phyloP scores from a whole-genome alignment of 2,888 invertebrate species.

The Epistrophe grossulariae region DNA sequence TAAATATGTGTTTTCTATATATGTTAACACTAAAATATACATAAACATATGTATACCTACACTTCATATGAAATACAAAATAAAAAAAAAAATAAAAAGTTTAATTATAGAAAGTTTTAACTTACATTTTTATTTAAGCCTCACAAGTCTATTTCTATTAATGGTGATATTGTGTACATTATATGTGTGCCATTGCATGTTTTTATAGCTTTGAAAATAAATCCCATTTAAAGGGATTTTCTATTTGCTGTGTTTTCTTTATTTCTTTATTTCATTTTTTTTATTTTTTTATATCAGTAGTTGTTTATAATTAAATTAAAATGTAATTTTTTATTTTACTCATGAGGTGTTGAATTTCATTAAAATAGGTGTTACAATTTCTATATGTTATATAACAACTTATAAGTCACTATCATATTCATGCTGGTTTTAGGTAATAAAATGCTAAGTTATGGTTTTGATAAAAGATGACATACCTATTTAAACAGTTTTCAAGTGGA shows the following conservation, averaged over 20 bases:
- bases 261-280: constrained; percentile 12
- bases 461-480: too few species aligned
- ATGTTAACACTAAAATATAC: neutral
- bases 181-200: constrained; percentile 27
- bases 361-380: constrained; percentile 25
- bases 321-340: constrained; percentile 59
- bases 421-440: neutral
- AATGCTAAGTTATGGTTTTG: too few species aligned
- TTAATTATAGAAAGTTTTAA: constrained; percentile 57
- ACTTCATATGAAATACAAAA: neutral
- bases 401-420: neutral
- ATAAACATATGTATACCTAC: neutral
- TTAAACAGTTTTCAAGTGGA: too few species aligned
- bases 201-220: constrained; percentile 47
- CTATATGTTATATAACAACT: constrained; percentile 6
- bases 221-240: constrained; percentile 72
- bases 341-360: constrained; percentile 47
- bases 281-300: neutral
- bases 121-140: constrained; percentile 42
- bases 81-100: constrained; percentile 50
- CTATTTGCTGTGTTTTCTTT: constrained; percentile 50
- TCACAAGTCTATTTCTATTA: neutral
- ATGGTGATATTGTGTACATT: constrained; percentile 10
- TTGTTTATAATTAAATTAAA: constrained; percentile 64
- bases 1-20: constrained; percentile 2